Evolutionary conservation across 1,140 invertebrate species (phyloP).

Genomic region (Drosophila littoralis): DNA sequence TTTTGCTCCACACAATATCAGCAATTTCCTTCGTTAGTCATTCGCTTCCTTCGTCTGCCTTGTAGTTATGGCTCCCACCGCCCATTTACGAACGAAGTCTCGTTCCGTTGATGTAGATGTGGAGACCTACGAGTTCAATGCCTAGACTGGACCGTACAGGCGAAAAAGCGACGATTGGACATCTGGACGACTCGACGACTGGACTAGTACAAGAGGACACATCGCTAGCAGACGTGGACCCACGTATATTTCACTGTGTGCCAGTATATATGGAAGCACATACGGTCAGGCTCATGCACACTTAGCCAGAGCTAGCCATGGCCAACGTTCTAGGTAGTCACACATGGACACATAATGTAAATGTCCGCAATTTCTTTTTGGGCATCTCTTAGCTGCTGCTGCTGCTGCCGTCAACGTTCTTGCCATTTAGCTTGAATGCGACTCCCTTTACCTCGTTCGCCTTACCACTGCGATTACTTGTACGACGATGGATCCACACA

Average conservation of each 20-base stretch:
- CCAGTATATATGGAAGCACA: constrained; percentile 52
- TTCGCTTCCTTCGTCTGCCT: constrained; percentile 77
- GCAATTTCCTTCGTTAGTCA: constrained; percentile 83
- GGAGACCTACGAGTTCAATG: constrained; percentile 57
- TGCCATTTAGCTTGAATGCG: constrained; percentile 78
- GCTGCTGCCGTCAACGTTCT: constrained; percentile 63
- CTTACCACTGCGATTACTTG: constrained; percentile 38
- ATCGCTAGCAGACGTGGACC: constrained; percentile 67
- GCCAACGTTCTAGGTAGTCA: constrained; percentile 49
- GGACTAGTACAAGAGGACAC: constrained; percentile 75
- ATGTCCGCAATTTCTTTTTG: constrained; percentile 84
- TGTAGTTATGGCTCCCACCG: constrained; percentile 74
- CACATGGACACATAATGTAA: constrained; percentile 82
- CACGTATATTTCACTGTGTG: constrained; percentile 67
- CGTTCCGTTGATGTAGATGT: constrained; percentile 71
- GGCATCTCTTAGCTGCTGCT: constrained; percentile 78
- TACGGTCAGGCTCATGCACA: constrained; percentile 58
- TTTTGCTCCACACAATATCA: constrained; percentile 81
- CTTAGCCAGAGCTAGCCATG: constrained; percentile 40
- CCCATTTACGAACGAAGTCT: constrained; percentile 58
- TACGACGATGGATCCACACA: constrained; percentile 59
- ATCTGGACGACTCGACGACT: constrained; percentile 57
- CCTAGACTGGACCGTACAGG: constrained; percentile 40
- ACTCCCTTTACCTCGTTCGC: constrained; percentile 48
- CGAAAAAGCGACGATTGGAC: constrained; percentile 54